phyloP scores from a whole-genome alignment of 2,797 vertebrate species.

The Hafferia zeledoni region DNA sequence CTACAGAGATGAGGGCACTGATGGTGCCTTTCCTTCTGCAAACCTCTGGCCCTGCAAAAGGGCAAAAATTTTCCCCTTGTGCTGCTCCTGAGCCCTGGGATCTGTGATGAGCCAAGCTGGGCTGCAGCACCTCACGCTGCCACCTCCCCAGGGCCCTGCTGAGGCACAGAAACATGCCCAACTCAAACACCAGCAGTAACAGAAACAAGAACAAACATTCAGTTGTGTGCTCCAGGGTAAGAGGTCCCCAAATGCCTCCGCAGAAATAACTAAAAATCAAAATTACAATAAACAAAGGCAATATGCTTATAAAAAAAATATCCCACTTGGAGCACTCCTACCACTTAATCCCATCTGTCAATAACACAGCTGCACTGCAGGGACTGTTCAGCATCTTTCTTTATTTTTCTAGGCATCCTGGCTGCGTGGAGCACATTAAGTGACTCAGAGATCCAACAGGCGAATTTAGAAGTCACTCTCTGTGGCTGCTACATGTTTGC shows the following conservation, averaged over 20 bases:
- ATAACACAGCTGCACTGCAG: slow-evolving; percentile 32
- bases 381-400: slow-evolving; percentile 19
- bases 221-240: background rate
- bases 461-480: background rate
- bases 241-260: background rate
- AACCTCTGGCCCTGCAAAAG: background rate
- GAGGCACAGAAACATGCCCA: background rate
- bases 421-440: background rate
- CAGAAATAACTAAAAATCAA: slow-evolving; percentile 35
- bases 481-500: slow-evolving; percentile 40
- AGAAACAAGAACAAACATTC: slow-evolving; percentile 6
- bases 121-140: background rate
- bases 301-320: background rate
- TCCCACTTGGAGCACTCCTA: background rate
- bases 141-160: background rate
- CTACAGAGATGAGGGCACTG: background rate
- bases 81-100: background rate
- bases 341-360: slow-evolving; percentile 48
- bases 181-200: background rate
- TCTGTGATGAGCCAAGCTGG: background rate
- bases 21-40: background rate
- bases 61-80: background rate
- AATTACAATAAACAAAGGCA: slow-evolving; percentile 55
- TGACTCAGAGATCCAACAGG: background rate
- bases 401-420: slow-evolving; percentile 44